These are phyloP conservation scores for Albula goreensis DNA, from an alignment of 2,113 vertebrate species.

Conservation along the genomic window DNA sequence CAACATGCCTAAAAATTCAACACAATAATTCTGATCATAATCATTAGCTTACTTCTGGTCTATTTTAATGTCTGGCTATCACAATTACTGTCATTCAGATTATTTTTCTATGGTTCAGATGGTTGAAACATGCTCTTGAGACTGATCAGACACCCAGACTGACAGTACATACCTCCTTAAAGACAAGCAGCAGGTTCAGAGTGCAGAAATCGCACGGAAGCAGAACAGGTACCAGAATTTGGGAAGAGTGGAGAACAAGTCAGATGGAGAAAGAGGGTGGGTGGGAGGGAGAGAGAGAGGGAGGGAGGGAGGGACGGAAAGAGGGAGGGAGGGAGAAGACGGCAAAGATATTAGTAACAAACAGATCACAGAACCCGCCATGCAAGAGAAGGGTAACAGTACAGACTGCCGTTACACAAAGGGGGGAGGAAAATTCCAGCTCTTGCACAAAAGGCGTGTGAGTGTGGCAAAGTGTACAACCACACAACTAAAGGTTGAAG, in stretches of 20 bases:
- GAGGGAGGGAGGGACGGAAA: constrained; percentile 33
- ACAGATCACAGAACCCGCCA: constrained; percentile 63
- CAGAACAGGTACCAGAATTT: constrained; percentile 58
- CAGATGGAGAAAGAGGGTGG: neutral
- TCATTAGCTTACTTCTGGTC: neutral
- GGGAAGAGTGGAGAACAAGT: constrained; percentile 35
- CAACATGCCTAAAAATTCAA: neutral
- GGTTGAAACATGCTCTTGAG: neutral
- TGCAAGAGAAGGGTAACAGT: constrained; percentile 63
- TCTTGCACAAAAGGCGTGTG: neutral
- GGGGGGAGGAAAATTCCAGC: neutral
- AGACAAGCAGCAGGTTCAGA: constrained; percentile 68
- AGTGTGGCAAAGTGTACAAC: neutral
- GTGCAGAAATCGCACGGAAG: constrained; percentile 62
- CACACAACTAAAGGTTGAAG: neutral
- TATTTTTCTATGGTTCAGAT: neutral
- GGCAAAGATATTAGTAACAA: constrained; percentile 69
- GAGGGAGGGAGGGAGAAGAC: constrained; percentile 39
- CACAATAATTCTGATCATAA: neutral
- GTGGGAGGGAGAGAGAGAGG: constrained; percentile 32
- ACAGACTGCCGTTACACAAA: constrained; percentile 41
- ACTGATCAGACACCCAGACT: neutral
- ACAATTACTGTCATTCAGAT: neutral
- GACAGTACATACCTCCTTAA: constrained; percentile 72
- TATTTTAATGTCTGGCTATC: neutral